A percentile compares a stretch with the other conserved stretches of the same genome.
Evolutionary conservation across 2,797 vertebrate genomes (phyloP).

Genomic region (Limosa lapponica): DNA sequence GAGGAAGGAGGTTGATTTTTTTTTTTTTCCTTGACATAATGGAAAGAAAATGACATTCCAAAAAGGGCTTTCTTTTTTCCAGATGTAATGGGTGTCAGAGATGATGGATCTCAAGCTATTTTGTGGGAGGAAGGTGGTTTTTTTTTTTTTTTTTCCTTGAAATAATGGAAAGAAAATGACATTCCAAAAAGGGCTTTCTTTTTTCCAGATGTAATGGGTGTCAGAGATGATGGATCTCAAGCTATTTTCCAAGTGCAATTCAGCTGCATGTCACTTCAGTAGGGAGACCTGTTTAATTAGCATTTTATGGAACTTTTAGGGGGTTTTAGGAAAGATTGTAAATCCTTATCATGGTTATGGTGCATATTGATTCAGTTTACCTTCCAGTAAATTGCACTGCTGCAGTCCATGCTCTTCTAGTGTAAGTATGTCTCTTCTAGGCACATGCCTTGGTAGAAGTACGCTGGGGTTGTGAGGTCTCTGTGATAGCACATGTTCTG

Average conservation of each 20-base stretch:
- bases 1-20: not conserved
- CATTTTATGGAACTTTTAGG: not conserved
- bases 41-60: not conserved
- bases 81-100: not conserved
- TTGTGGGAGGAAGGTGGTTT: no score
- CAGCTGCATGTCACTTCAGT: not conserved
- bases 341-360: rapidly evolving
- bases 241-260: not conserved
- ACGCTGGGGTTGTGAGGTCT: not conserved
- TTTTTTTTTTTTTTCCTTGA: no score
- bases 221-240: not conserved
- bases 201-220: not conserved
- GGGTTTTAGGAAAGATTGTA: not conserved
- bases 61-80: not conserved
- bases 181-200: not conserved
- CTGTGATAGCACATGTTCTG: not conserved
- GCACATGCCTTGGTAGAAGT: not conserved
- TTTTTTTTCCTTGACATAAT: not conserved
- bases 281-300: not conserved
- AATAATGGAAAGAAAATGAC: not conserved
- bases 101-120: not conserved
- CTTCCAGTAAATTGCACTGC: not conserved
- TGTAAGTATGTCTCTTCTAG: rapidly evolving
- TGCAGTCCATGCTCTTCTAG: not conserved
- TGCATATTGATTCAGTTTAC: not conserved